phyloP scores from a whole-genome alignment of 2,797 vertebrate species.

The Tamandua tetradactyla region DNA sequence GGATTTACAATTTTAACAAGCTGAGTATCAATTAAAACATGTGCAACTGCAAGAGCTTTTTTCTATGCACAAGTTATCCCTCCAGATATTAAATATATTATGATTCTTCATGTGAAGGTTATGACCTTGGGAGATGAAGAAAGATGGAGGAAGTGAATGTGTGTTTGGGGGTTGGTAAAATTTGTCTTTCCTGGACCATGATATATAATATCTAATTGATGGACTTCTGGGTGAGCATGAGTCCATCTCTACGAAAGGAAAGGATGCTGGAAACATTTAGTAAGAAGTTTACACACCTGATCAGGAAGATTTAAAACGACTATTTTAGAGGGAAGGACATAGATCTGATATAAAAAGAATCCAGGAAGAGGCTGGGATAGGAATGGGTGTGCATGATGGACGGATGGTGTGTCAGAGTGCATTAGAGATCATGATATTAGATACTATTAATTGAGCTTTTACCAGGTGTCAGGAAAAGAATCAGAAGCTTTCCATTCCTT shows the following conservation, averaged over 20 bases:
- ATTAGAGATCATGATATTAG: neutral
- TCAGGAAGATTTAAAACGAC: slow-evolving; percentile 14
- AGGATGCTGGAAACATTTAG: neutral
- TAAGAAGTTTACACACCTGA: neutral
- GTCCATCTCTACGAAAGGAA: neutral
- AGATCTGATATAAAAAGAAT: neutral
- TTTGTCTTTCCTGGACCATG: neutral
- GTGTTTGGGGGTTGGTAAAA: neutral
- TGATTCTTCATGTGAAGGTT: neutral
- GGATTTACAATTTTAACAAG: neutral
- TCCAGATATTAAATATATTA: neutral
- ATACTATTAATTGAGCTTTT: neutral
- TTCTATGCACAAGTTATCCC: neutral
- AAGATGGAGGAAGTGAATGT: neutral
- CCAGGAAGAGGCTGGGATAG: neutral
- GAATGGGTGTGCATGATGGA: neutral
- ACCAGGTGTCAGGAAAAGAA: neutral
- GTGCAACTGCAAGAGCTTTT: neutral
- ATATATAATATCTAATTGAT: slow-evolving; percentile 1
- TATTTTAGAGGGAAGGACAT: neutral
- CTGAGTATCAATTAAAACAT: neutral
- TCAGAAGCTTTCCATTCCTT: neutral
- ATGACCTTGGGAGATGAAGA: neutral
- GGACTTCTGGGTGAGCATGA: neutral
- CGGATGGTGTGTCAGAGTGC: neutral